These are phyloP conservation scores for Araneus ventricosus DNA, from an alignment of 1,140 invertebrate genomes.

Conservation along the genomic window DNA sequence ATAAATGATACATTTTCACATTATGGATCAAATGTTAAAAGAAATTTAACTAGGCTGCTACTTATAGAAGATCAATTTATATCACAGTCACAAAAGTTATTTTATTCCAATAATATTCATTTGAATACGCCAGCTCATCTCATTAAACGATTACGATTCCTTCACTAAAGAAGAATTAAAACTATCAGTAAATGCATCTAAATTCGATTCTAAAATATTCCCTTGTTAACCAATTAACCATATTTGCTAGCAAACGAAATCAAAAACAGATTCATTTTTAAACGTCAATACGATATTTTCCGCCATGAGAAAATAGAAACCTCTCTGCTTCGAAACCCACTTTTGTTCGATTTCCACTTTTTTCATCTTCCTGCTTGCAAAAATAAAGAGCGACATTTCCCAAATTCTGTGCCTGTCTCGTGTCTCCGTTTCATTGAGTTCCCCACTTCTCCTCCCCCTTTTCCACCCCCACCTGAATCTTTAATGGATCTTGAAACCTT, in stretches of 20 bases:
- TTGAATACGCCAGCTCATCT: background rate
- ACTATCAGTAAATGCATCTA: no score
- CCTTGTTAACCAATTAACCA: slow-evolving; percentile 17
- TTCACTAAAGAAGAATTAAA: no score
- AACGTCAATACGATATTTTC: background rate
- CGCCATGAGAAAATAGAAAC: background rate
- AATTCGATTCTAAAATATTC: background rate
- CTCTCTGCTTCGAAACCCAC: background rate
- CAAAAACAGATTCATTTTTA: slow-evolving; percentile 9
- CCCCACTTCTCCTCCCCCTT: background rate
- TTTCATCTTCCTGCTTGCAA: background rate
- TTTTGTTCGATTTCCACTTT: background rate
- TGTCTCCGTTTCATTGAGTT: background rate
- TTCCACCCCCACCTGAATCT: background rate
- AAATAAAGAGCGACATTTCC: background rate
- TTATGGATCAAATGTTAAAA: no score
- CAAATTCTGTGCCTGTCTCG: background rate
- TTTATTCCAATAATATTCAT: background rate
- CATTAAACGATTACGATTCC: background rate
- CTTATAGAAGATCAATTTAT: background rate
- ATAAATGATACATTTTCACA: no score
- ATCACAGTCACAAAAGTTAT: no score
- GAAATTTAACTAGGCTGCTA: no score
- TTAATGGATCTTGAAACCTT: slow-evolving; percentile 51
- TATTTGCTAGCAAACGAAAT: background rate